Conservation (phyloP, 1,140 invertebrate species). For the Lamellibrachia luymesi region DNA sequence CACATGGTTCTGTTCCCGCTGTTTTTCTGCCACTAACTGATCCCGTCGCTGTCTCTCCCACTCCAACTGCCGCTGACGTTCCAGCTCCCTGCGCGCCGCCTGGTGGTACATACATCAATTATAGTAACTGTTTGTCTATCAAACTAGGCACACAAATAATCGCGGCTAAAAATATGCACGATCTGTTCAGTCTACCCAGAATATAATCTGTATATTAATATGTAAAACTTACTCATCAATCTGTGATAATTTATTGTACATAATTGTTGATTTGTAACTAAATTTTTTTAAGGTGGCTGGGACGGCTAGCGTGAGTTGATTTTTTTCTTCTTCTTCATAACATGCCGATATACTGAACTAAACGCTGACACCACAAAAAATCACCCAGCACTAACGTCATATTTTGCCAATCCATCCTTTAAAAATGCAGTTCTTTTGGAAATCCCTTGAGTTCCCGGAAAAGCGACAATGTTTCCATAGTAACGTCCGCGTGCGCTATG, state of each 20-base stretch:
- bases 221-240: neutral
- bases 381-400: no score
- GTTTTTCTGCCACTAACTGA: constrained; percentile 85
- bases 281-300: no score
- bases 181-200: neutral
- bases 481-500: no score
- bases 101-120: constrained; percentile 30
- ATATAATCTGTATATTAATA: neutral
- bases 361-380: no score
- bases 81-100: constrained; percentile 78
- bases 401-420: no score
- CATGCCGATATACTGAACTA: no score
- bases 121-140: constrained; percentile 28
- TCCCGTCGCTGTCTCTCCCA: constrained; percentile 93
- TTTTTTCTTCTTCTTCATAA: no score
- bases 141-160: neutral
- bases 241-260: neutral
- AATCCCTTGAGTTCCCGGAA: no score
- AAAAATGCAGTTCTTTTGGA: no score
- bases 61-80: constrained; percentile 89
- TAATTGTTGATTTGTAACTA: neutral
- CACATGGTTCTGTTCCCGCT: constrained; percentile 60
- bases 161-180: neutral
- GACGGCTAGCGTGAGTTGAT: no score
- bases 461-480: no score